Evolutionary conservation across 2,888 invertebrate species (phyloP).

Genomic region (Perithous albicinctus): DNA sequence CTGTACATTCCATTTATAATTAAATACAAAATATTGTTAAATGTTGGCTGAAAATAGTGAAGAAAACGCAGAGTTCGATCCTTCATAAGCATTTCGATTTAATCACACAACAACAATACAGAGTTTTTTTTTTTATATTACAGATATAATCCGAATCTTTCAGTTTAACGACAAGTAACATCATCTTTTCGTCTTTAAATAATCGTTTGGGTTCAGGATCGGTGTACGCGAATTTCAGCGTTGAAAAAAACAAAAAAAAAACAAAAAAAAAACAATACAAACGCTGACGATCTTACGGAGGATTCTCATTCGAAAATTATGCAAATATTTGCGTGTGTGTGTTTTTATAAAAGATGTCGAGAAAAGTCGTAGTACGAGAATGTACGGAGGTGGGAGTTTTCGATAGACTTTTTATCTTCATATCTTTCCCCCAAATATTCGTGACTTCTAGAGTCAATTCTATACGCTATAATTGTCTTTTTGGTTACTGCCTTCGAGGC

Average conservation of each 20-base stretch:
- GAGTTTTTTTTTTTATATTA: conserved; percentile 78
- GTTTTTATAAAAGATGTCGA: conserved; percentile 11
- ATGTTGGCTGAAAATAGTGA: background rate
- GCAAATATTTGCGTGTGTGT: conserved; percentile 15
- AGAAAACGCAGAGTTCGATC: conserved; percentile 15
- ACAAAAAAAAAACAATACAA: too few species aligned
- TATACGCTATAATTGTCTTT: conserved; percentile 39
- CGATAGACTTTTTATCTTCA: background rate
- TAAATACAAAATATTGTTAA: conserved; percentile 4
- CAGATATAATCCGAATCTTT: conserved; percentile 81
- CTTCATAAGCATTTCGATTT: conserved; percentile 79
- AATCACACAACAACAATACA: conserved; percentile 84
- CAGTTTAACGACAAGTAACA: conserved; percentile 81
- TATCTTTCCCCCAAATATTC: background rate
- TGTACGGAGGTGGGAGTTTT: conserved; percentile 7
- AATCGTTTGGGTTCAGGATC: conserved; percentile 51
- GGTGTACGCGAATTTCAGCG: conserved; percentile 23
- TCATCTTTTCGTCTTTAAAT: conserved; percentile 66
- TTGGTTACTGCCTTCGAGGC: background rate
- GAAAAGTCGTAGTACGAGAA: conserved; percentile 12
- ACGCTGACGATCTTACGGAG: conserved; percentile 2
- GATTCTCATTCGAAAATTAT: background rate
- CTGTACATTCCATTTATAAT: conserved; percentile 46
- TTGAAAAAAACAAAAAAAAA: too few species aligned
- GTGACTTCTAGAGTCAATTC: conserved; percentile 18